A percentile compares a stretch with the other conserved stretches of the same genome.
Conservation (phyloP, 2,113 vertebrate species). For the Tapirus terrestris region DNA sequence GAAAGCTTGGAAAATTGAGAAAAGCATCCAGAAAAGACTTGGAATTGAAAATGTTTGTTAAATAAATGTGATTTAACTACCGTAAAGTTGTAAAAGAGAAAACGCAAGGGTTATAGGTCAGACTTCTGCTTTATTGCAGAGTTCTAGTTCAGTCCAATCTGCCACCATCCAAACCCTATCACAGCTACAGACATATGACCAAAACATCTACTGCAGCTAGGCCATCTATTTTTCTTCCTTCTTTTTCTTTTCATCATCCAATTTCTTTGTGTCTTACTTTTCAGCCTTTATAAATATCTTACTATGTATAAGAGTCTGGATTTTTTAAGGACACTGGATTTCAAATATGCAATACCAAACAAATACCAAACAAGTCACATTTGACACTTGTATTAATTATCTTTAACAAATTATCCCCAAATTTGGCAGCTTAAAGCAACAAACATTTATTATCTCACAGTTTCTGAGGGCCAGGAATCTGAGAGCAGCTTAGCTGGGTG, state of each 20-base stretch:
- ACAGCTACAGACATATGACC: background rate
- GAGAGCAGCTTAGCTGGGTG: fast-evolving
- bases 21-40: background rate
- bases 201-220: background rate
- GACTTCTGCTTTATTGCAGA: background rate
- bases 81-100: background rate
- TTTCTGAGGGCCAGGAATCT: background rate
- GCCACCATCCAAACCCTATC: background rate
- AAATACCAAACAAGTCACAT: background rate
- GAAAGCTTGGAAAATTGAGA: background rate
- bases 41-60: background rate
- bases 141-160: background rate
- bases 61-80: background rate
- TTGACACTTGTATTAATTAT: background rate
- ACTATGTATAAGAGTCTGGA: background rate
- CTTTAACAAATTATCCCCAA: background rate
- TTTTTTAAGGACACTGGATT: background rate
- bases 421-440: background rate
- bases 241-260: background rate
- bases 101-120: background rate
- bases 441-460: background rate
- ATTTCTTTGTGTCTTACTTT: background rate
- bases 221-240: background rate
- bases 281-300: background rate
- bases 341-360: background rate